Evolutionary conservation across 2,888 invertebrate genomes (phyloP).

Genomic region (Thymelicus sylvestris): DNA sequence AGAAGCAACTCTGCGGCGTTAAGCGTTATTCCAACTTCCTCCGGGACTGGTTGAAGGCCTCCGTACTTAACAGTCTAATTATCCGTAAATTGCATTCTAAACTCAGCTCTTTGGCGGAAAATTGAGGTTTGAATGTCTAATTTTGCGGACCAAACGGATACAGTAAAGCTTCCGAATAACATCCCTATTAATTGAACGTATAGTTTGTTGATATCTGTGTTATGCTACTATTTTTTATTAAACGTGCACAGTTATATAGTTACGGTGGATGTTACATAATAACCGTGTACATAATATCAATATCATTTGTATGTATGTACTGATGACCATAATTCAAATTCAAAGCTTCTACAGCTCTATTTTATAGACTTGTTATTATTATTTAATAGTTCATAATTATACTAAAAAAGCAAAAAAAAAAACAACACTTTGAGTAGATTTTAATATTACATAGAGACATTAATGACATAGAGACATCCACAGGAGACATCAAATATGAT

Average conservation of each 20-base stretch:
- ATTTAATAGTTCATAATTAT: too few relatives aligned
- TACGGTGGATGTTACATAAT: background rate
- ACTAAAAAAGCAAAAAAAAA: too few relatives aligned
- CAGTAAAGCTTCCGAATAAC: conserved; percentile 41
- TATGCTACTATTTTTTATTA: too few relatives aligned
- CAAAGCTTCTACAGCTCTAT: too few relatives aligned
- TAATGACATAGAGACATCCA: too few relatives aligned
- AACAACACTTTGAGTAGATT: too few relatives aligned
- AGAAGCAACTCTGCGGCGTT: conserved; percentile 32
- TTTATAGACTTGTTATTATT: too few relatives aligned
- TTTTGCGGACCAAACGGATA: conserved; percentile 71
- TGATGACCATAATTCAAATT: too few relatives aligned
- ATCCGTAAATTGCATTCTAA: conserved; percentile 77
- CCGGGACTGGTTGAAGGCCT: conserved; percentile 44
- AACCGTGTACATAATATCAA: too few relatives aligned
- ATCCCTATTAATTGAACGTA: conserved; percentile 1
- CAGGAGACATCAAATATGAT: too few relatives aligned
- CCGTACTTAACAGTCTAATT: conserved; percentile 78
- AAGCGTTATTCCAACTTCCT: conserved; percentile 39
- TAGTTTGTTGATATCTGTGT: conserved; percentile 5
- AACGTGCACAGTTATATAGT: background rate
- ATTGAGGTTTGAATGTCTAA: conserved; percentile 79
- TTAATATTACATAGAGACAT: too few relatives aligned
- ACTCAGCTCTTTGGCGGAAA: conserved; percentile 72
- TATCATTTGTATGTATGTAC: too few relatives aligned